Base-by-base conservation (phyloP, 1,140 invertebrate species). In the Trichonephila clavata region DNA sequence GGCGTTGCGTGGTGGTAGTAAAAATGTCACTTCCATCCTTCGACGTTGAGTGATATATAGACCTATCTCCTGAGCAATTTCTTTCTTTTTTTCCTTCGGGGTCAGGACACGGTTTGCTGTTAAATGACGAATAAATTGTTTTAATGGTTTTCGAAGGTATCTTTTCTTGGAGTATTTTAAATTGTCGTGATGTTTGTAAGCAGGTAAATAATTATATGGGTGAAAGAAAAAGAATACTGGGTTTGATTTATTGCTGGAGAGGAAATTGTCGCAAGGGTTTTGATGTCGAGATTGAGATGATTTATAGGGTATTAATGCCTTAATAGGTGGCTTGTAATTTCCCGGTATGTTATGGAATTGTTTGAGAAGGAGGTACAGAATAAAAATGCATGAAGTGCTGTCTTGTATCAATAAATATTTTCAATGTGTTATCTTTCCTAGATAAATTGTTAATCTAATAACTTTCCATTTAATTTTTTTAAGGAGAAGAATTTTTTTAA, bases 11-110 rank as follows among this genome's bases (percentile, higher is more conserved):
- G 39, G 21, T 13, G 80, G 80, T 63, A 61, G 60, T 86, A 86
- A 86, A 86, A 86, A 60, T 86, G 84, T 63, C 84, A 86, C 32
- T 86, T 77, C 71, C 27, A 77, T 39, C 71, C 61, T 86, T 60
- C 59, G 84, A 60, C 59, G 60, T 20, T 60, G 24, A 60, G 27
- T 86, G 84, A 86, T 86, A 60, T 60, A 86, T 86, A 60, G 84
- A 86, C 24, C 59, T 32, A 63, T 86, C 57, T 27, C 32, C 84
- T 20, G 14, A 32, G 84, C n/a, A 86, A 83, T 21, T 50, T 32
- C 21, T 83, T n/a, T 4, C 8, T n/a, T n/a, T 86, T 60, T 63
- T 24, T 86, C 20, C 18, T 63, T 32, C 61, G 14, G 24, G 59
- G 57, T 84, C 57, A 57, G 50, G n/a, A 14, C 43, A 14, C 50